Conservation (phyloP, 2,888 invertebrate species). For the Apeira syringaria region DNA sequence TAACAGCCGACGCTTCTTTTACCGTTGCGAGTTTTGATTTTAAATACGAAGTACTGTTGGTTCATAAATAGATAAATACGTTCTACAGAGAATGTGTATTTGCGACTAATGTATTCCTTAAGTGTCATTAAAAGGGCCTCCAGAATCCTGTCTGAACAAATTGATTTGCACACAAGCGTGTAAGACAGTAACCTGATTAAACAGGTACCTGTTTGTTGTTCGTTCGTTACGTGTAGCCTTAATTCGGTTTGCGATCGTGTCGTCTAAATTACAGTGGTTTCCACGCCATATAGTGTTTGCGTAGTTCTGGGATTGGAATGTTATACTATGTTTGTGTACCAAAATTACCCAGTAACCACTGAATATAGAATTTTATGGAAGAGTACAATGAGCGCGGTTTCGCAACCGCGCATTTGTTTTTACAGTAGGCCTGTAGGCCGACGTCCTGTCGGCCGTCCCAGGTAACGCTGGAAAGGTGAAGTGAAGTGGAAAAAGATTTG, state of each 20-base stretch:
- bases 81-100: no score
- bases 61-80: no score
- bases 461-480: no score
- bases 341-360: not conserved
- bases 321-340: constrained; percentile 8
- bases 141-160: constrained; percentile 34
- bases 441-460: no score
- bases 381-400: no score
- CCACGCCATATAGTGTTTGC: constrained; percentile 10
- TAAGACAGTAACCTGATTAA: constrained; percentile 46
- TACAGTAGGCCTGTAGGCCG: no score
- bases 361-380: no score
- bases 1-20: no score
- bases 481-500: no score
- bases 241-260: constrained; percentile 47
- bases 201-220: constrained; percentile 41
- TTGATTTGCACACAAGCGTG: constrained; percentile 47
- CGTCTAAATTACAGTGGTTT: constrained; percentile 36
- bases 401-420: no score
- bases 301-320: constrained; percentile 6
- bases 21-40: no score
- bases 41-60: no score
- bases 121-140: constrained; percentile 27
- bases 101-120: not conserved
- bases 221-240: constrained; percentile 45